Conservation (phyloP, 2,113 vertebrate genomes). For the Thunnus maccoyii region DNA sequence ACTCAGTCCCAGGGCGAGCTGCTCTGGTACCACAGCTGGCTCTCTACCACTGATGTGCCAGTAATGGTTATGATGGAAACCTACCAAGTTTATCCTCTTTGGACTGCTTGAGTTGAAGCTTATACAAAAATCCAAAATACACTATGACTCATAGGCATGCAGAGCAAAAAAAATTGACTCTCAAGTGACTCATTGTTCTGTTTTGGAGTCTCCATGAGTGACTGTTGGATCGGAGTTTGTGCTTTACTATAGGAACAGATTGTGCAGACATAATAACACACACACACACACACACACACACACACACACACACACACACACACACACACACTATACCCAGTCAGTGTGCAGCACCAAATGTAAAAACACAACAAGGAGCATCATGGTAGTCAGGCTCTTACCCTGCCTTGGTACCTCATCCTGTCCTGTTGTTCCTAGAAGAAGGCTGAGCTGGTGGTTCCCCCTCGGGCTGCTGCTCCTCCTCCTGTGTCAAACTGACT, state of each 20-base stretch:
- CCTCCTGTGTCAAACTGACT: conserved; percentile 58
- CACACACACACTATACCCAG: background rate
- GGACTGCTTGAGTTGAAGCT: conserved; percentile 32
- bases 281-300: background rate
- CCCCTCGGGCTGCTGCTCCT: conserved; percentile 57
- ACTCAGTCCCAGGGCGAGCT: conserved; percentile 61
- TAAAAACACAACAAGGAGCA: conserved; percentile 50
- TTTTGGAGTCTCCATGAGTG: conserved; percentile 11
- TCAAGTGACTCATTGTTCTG: conserved; percentile 61
- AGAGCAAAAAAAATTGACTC: conserved; percentile 16
- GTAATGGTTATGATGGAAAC: conserved; percentile 61
- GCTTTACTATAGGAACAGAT: conserved; percentile 17
- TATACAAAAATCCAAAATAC: conserved; percentile 55
- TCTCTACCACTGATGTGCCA: conserved; percentile 50
- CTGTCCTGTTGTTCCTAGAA: conserved; percentile 62
- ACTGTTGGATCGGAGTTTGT: conserved; percentile 3
- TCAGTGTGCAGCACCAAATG: background rate
- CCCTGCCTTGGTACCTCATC: conserved; percentile 83
- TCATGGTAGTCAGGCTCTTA: conserved; percentile 66
- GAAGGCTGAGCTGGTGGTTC: conserved; percentile 48
- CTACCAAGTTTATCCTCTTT: conserved; percentile 26
- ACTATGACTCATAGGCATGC: conserved; percentile 52
- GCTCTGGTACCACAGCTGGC: conserved; percentile 65
- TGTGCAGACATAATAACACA: background rate
- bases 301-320: no score